Evolutionary conservation across 2,113 vertebrate species (phyloP).

Genomic region (Oplegnathus fasciatus): DNA sequence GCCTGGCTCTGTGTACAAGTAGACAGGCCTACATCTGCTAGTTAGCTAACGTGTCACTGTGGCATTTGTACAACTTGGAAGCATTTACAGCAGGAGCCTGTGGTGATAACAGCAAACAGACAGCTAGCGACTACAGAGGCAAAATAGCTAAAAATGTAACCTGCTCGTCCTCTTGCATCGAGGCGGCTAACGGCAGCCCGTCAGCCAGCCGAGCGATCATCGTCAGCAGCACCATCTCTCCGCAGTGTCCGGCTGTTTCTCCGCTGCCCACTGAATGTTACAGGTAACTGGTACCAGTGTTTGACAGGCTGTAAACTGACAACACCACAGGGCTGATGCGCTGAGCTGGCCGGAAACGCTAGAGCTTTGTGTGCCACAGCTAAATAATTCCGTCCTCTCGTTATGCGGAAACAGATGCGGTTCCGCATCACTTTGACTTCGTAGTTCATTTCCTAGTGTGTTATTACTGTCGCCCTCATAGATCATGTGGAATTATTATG

Average conservation of each 20-base stretch:
- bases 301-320: conserved; percentile 65
- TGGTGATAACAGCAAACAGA: neutral
- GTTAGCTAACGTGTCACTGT: conserved; percentile 36
- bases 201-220: conserved; percentile 98
- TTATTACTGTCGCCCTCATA: neutral
- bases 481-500: neutral
- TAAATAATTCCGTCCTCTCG: conserved; percentile 19
- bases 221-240: conserved; percentile 93
- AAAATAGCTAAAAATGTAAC: conserved; percentile 70
- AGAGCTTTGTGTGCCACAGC: conserved; percentile 50
- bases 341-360: conserved; percentile 88
- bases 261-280: neutral
- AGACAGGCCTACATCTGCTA: conserved; percentile 11
- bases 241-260: conserved; percentile 21
- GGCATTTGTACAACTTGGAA: neutral
- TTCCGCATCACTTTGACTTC: conserved; percentile 44
- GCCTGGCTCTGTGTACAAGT: neutral
- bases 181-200: conserved; percentile 95
- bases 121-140: neutral
- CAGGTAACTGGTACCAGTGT: conserved; percentile 20
- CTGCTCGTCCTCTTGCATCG: conserved; percentile 99
- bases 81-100: neutral
- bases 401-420: conserved; percentile 25
- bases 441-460: neutral
- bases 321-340: conserved; percentile 77